Base-by-base conservation (phyloP, 2,113 vertebrate species). In the Pachypanchax playfairii region DNA sequence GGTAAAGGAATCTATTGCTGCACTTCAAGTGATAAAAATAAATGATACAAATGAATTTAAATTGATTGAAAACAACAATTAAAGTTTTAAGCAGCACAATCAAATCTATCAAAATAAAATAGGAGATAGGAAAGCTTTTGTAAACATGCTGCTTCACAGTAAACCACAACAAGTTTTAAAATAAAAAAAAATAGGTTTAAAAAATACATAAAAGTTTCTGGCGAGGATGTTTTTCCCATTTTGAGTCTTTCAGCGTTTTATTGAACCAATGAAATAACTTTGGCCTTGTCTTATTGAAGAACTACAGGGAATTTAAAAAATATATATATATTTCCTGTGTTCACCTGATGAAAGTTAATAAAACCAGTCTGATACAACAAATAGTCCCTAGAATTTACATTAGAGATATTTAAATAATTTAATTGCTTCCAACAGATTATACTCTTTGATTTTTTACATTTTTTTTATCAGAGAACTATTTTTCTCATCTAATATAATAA, bases 1-100 rank as follows among this genome's bases (percentile, higher is more conserved):
- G 63, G 65, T 56, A 61, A 52, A 25, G 49, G 72, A 79, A 79
- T 74, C 46, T 70, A 31, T 58, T 36, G 47, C 71, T 75, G 65
- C 65, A 64, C 50, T 64, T 53, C 73, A 44, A 56, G 22, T 35
- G 52, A 65, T 69, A 59, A 65, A 71, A 73, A 24, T n/a, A 18
- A 41, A 47, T 10, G 14, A 55, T n/a, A 21, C 1, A 31, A 15
- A 17, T 62, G n/a, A 42, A n/a, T 9, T 42, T 6, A n/a, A 39
- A 39, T 39, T 3, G 15, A 29, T 4, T 7, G 4, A 29, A 35
- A 35, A 3, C 33, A 35, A 35, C n/a, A n/a, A n/a, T n/a, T n/a
- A 9, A 35, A 2, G 6, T 31, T 31, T 31, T n/a, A n/a, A n/a
- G 29, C 11, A 9, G 29, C 5, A 31, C 11, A 1, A 35, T 3